Conservation (phyloP, 1,140 invertebrate species). For the Metopolophium dirhodum region DNA sequence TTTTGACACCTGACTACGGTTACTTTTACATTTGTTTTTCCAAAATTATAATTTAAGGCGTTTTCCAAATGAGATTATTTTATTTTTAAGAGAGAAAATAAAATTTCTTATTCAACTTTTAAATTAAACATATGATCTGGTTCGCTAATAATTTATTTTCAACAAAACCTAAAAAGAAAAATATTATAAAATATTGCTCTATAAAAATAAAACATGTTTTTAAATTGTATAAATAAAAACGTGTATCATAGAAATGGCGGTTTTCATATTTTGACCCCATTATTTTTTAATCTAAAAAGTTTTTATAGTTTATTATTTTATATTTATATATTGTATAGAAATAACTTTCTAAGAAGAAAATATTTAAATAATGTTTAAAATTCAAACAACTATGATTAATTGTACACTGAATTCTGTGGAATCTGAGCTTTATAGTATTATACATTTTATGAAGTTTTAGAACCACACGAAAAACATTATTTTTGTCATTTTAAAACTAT, state of each 20-base stretch:
- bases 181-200: not conserved
- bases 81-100: slow-evolving; percentile 4
- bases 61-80: not conserved
- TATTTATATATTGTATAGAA: not conserved
- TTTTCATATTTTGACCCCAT: not conserved
- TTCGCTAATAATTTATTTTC: not conserved
- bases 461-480: not conserved
- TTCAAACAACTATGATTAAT: not conserved
- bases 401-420: not conserved
- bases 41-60: not conserved
- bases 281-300: slow-evolving; percentile 42
- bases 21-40: not conserved
- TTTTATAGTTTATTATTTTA: not conserved
- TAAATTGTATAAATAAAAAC: not conserved
- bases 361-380: not conserved
- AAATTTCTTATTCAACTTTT: not conserved
- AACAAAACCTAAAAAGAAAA: not conserved
- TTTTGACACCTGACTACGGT: not conserved
- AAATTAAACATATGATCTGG: not conserved
- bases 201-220: not conserved
- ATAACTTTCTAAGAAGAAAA: not conserved
- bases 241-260: not conserved
- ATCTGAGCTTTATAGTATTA: not conserved
- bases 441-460: not conserved
- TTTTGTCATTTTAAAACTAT: not conserved